These are phyloP conservation scores for Saxicola maurus DNA, from an alignment of 2,797 vertebrate species.

Conservation along the genomic window DNA sequence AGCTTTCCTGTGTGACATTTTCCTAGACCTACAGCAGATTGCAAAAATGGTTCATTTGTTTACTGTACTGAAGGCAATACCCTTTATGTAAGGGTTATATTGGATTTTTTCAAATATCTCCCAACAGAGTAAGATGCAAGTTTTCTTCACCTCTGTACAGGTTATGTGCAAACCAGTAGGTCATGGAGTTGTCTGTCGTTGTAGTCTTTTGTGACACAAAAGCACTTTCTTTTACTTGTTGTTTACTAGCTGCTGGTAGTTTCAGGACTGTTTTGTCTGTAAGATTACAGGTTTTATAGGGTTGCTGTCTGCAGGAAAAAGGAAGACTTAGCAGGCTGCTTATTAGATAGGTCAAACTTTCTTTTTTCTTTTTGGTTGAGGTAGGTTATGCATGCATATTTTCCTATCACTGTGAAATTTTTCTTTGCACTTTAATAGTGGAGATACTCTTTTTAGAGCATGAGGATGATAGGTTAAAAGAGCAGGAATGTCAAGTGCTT, in stretches of 20 bases:
- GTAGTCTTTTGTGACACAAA: not conserved
- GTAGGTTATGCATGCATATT: not conserved
- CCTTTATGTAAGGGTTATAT: not conserved
- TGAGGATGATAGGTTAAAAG: conserved; percentile 16
- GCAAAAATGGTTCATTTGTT: not conserved
- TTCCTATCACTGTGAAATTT: not conserved
- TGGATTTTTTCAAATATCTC: not conserved
- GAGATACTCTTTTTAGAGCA: not conserved
- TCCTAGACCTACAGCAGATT: not conserved
- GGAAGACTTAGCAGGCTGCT: not conserved
- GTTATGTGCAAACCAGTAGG: not conserved
- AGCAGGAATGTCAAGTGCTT: conserved; percentile 31
- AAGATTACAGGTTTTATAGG: not conserved
- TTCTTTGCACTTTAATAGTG: not conserved
- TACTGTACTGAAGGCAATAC: not conserved
- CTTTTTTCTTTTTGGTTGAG: not conserved
- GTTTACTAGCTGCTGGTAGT: not conserved
- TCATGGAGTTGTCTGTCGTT: not conserved
- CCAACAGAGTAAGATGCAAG: not conserved
- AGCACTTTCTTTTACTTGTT: not conserved
- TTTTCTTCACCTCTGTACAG: not conserved
- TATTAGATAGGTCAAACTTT: not conserved
- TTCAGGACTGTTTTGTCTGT: not conserved
- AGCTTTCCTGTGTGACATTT: not conserved
- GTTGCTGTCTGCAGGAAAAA: not conserved